phyloP scores from a whole-genome alignment of 1,140 invertebrate genomes.

The Eupristina koningsbergeri region DNA sequence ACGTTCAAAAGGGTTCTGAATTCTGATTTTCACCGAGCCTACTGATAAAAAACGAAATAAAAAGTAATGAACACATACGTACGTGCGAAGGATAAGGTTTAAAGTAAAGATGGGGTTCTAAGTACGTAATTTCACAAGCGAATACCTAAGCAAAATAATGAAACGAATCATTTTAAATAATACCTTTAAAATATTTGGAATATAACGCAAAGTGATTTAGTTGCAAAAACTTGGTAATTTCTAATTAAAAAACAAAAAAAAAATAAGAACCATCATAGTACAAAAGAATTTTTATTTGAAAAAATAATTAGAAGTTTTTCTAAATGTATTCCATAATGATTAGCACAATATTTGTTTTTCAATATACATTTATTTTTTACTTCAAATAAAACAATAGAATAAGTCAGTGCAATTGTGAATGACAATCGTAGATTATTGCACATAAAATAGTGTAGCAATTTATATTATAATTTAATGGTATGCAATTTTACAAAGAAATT shows the following conservation, averaged over 20 bases:
- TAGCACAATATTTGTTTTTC: too few species aligned
- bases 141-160: background rate
- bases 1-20: background rate
- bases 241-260: background rate
- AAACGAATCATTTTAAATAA: constrained; percentile 13
- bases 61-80: background rate
- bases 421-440: too few species aligned
- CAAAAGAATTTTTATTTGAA: background rate
- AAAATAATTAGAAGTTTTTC: background rate
- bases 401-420: too few species aligned
- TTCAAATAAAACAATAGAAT: too few species aligned
- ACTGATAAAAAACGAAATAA: background rate
- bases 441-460: too few species aligned
- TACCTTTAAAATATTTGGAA: background rate
- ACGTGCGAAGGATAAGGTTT: background rate
- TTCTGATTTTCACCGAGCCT: background rate
- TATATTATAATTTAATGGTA: too few species aligned
- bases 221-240: background rate
- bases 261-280: background rate
- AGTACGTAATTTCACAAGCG: constrained; percentile 7
- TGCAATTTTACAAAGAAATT: too few species aligned
- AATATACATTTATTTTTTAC: too few species aligned
- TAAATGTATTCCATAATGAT: too few species aligned
- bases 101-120: background rate
- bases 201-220: background rate